Conservation (phyloP, 2,888 invertebrate species). For the Tridacna crocea region DNA sequence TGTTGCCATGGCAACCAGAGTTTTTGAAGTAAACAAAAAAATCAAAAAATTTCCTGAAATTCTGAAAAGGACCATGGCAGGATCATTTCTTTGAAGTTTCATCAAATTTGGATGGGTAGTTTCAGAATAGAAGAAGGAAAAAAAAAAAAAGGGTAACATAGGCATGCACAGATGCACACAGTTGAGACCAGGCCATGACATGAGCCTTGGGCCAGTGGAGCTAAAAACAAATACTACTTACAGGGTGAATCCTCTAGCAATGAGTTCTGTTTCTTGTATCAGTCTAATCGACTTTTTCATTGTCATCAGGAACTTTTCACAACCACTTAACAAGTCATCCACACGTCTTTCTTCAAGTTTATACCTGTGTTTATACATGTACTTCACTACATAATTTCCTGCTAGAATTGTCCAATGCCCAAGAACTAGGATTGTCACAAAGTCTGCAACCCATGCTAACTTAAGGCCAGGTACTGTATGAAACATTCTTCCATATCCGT, state of each 20-base stretch:
- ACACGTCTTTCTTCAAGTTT: neutral
- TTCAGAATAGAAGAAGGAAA: too few relatives aligned
- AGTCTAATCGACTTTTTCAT: slow-evolving; percentile 70
- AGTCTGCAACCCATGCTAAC: neutral
- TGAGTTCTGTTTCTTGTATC: slow-evolving; percentile 79
- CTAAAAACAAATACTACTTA: slow-evolving; percentile 62
- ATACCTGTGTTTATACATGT: neutral
- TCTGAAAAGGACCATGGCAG: too few relatives aligned
- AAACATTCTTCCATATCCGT: neutral
- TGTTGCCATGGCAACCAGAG: too few relatives aligned
- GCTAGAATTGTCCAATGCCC: neutral
- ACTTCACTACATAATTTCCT: neutral
- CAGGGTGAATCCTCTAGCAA: slow-evolving; percentile 79
- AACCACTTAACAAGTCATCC: slow-evolving; percentile 20
- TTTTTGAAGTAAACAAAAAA: too few relatives aligned
- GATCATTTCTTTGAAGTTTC: too few relatives aligned
- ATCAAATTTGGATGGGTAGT: too few relatives aligned
- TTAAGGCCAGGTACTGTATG: neutral
- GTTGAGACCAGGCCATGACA: too few relatives aligned
- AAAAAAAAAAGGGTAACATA: too few relatives aligned
- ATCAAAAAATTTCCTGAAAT: too few relatives aligned
- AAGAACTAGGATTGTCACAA: neutral
- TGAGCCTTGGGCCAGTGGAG: too few relatives aligned
- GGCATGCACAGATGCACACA: too few relatives aligned
- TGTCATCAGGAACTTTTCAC: slow-evolving; percentile 18